These are phyloP conservation scores for Aldabrachelys gigantea DNA, from an alignment of 2,113 vertebrate genomes.

Conservation along the genomic window DNA sequence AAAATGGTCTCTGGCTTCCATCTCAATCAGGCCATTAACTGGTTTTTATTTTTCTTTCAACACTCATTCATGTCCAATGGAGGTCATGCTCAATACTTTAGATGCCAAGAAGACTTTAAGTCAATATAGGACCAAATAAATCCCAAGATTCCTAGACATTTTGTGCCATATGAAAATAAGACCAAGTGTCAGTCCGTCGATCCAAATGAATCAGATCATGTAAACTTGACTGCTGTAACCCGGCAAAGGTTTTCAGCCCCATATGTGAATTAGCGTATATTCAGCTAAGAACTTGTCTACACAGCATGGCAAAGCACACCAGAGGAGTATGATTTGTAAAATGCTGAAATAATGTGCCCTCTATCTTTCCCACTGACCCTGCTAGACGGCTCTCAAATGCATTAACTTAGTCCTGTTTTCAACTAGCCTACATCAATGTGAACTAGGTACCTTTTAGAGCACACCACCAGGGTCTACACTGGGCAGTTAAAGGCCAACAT, in stretches of 20 bases:
- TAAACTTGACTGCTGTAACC: not conserved
- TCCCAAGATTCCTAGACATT: not conserved
- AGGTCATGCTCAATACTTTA: not conserved
- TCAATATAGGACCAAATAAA: not conserved
- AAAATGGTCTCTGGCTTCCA: not conserved
- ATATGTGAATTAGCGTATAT: not conserved
- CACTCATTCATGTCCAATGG: not conserved
- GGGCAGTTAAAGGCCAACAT: not conserved
- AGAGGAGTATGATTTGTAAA: not conserved
- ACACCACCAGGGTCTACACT: not conserved
- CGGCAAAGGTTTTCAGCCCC: not conserved
- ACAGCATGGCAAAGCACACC: not conserved
- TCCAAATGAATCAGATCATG: not conserved
- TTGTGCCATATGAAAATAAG: not conserved
- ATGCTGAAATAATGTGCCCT: not conserved
- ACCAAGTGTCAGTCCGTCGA: not conserved
- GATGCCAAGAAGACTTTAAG: not conserved
- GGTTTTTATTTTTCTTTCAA: not conserved
- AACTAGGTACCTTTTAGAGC: not conserved
- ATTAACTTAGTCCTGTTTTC: not conserved
- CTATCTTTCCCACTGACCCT: not conserved
- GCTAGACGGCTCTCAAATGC: not conserved
- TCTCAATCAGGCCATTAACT: not conserved
- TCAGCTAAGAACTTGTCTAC: not conserved
- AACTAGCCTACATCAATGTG: not conserved